Conservation (phyloP, 1,140 invertebrate genomes). For the Diorhabda elongata region DNA sequence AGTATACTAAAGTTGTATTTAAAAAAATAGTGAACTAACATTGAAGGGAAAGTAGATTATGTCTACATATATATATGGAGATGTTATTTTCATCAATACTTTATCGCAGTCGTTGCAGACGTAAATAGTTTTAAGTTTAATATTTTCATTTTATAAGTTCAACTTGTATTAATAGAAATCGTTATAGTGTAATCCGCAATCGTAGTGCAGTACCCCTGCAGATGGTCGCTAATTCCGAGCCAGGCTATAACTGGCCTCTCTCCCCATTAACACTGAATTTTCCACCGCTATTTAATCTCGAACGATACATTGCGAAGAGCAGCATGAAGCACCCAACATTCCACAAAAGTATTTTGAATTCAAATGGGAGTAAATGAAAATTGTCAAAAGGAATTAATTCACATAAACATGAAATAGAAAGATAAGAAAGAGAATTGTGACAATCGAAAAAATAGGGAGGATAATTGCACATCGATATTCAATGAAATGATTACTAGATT, state of each 20-base stretch:
- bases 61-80: no score
- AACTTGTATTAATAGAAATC: neutral
- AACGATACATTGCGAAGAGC: conserved; percentile 16
- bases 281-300: conserved; percentile 22
- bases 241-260: conserved; percentile 24
- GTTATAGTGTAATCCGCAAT: conserved; percentile 26
- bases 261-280: conserved; percentile 22
- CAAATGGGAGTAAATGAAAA: conserved; percentile 19
- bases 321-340: conserved; percentile 12
- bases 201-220: conserved; percentile 33
- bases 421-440: no score
- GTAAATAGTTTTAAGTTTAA: no score
- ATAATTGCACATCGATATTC: no score
- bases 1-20: no score
- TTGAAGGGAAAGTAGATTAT: no score
- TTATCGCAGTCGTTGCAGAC: no score
- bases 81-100: no score
- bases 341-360: conserved; percentile 17
- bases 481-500: no score
- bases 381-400: conserved; percentile 19
- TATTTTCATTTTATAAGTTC: no score
- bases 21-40: no score
- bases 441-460: no score
- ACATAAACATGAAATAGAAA: conserved; percentile 19
- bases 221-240: conserved; percentile 29